phyloP scores from a whole-genome alignment of 2,113 vertebrate genomes.

The Puma concolor region DNA sequence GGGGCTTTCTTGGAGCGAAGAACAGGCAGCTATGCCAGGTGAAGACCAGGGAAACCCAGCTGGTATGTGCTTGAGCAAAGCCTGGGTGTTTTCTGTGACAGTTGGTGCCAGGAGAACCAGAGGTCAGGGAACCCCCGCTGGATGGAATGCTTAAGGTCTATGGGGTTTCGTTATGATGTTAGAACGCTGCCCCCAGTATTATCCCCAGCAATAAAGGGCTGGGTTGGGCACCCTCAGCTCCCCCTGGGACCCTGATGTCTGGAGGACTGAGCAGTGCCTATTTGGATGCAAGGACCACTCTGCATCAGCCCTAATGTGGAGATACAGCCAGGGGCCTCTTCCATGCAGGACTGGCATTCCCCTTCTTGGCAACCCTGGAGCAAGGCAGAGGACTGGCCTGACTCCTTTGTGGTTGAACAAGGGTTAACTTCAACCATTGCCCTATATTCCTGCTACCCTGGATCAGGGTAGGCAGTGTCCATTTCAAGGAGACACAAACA shows the following conservation, averaged over 20 bases:
- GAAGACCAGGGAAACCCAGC: conserved; percentile 47
- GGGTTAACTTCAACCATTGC: conserved; percentile 28
- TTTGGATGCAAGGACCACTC: background rate
- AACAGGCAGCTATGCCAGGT: conserved; percentile 34
- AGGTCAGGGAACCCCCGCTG: background rate
- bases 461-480: background rate
- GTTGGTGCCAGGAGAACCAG: background rate
- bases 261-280: background rate
- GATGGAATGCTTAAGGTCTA: background rate
- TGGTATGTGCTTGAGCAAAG: conserved; percentile 43
- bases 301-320: background rate
- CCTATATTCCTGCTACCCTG: conserved; percentile 50
- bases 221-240: background rate
- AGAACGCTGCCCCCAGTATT: background rate
- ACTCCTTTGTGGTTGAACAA: background rate
- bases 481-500: conserved; percentile 54
- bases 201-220: background rate
- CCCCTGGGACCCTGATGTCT: background rate
- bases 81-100: background rate
- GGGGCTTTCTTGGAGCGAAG: conserved; percentile 59
- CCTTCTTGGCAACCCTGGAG: background rate
- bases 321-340: background rate
- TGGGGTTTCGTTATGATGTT: background rate
- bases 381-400: background rate
- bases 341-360: background rate